phyloP scores from a whole-genome alignment of 2,888 invertebrate species.

The Aproaerema taeniolella region DNA sequence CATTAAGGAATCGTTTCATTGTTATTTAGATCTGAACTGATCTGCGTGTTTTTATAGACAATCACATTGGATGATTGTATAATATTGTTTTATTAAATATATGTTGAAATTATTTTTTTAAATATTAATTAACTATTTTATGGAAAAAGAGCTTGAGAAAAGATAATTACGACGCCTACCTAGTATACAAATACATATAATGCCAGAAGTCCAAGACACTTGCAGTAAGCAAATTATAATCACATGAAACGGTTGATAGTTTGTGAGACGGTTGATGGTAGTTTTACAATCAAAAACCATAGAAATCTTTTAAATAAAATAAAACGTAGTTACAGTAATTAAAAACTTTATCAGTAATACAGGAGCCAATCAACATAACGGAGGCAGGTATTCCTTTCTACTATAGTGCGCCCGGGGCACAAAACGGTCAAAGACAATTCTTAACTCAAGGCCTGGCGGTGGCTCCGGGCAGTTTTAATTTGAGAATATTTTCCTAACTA shows the following conservation, averaged over 20 bases:
- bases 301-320: conserved; percentile 42
- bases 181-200: too few species aligned
- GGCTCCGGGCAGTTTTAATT: conserved; percentile 65
- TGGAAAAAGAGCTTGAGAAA: too few species aligned
- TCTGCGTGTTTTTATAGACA: conserved; percentile 39
- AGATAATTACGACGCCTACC: too few species aligned
- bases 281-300: conserved; percentile 36
- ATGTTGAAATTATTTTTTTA: too few species aligned
- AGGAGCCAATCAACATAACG: conserved; percentile 61
- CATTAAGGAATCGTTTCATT: conserved; percentile 44
- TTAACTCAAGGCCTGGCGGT: conserved; percentile 44
- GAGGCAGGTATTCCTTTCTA: conserved; percentile 49
- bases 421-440: conserved; percentile 60
- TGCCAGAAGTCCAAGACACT: too few species aligned
- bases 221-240: too few species aligned
- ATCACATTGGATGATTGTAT: too few species aligned
- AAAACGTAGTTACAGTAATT: conserved; percentile 50
- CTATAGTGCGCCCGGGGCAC: conserved; percentile 55
- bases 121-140: too few species aligned
- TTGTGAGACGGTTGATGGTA: too few species aligned
- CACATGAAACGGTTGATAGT: too few species aligned
- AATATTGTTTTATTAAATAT: too few species aligned
- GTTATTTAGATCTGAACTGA: conserved; percentile 41
- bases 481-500: conserved; percentile 77
- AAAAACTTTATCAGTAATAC: conserved; percentile 54